phyloP scores from a whole-genome alignment of 2,113 vertebrate genomes.

The Aramus guarauna region DNA sequence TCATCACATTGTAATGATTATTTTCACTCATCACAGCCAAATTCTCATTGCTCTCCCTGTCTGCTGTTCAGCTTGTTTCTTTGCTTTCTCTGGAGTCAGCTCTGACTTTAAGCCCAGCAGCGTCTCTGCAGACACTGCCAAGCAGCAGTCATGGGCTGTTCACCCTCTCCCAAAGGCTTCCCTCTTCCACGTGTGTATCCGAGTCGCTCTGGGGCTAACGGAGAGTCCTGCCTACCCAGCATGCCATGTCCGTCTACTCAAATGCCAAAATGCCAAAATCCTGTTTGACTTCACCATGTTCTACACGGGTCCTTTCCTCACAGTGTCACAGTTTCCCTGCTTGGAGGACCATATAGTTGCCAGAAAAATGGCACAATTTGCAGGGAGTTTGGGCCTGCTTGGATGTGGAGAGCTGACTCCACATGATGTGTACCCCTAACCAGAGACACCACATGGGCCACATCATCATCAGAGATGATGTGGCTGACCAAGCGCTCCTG shows the following conservation, averaged over 20 bases:
- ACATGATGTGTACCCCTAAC: accelerated
- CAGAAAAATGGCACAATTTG: neutral
- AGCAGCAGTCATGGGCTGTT: neutral
- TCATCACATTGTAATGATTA: neutral
- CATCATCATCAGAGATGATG: neutral
- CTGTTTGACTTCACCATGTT: neutral
- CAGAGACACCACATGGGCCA: neutral
- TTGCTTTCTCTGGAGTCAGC: neutral
- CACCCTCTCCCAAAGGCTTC: neutral
- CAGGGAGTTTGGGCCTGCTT: neutral
- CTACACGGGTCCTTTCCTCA: neutral
- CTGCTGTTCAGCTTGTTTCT: neutral
- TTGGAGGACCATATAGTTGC: neutral
- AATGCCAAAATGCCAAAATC: neutral
- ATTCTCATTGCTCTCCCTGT: neutral
- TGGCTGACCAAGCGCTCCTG: neutral
- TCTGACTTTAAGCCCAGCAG: neutral
- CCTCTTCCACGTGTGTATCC: neutral
- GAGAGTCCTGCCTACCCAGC: neutral
- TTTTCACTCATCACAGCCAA: neutral
- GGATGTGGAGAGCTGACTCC: neutral
- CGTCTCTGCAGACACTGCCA: neutral
- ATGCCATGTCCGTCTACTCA: neutral
- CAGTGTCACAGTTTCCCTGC: neutral
- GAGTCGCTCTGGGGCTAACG: neutral